phyloP scores from a whole-genome alignment of 53 echinoderm and acorn worm species.

The Antedon mediterranea region DNA sequence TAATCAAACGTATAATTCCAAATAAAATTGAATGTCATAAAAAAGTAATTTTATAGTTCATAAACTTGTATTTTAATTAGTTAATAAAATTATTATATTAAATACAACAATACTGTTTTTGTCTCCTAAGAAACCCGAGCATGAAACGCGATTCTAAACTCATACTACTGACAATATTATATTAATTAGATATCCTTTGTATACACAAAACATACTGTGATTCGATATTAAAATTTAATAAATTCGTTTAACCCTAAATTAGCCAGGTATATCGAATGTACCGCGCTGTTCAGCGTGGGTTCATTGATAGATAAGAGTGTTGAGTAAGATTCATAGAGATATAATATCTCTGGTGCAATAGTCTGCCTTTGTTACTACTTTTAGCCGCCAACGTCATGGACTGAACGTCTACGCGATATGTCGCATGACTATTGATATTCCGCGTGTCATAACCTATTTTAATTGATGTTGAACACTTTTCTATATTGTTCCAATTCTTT shows the following conservation, averaged over 20 bases:
- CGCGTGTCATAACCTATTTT: neutral
- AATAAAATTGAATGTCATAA: too few relatives aligned
- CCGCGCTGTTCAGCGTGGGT: neutral
- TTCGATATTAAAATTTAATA: neutral
- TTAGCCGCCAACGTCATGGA: neutral
- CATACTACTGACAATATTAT: too few relatives aligned
- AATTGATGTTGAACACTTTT: neutral
- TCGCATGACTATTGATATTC: neutral
- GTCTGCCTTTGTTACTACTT: neutral
- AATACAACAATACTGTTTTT: too few relatives aligned
- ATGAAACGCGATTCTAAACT: too few relatives aligned
- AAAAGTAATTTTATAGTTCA: too few relatives aligned
- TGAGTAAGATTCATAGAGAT: too few relatives aligned
- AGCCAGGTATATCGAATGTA: neutral
- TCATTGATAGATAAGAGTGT: neutral
- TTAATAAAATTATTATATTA: too few relatives aligned
- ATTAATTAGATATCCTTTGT: neutral
- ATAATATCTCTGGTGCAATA: neutral
- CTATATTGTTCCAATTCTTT: neutral
- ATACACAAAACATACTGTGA: neutral
- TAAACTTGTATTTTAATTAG: too few relatives aligned
- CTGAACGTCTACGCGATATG: neutral
- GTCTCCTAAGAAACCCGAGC: too few relatives aligned
- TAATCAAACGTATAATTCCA: too few relatives aligned
- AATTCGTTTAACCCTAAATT: neutral